Evolutionary conservation across 2,888 invertebrate species (phyloP), one percentile per base, ranked within the genome.

Genomic region (Pammene fasciana): DNA sequence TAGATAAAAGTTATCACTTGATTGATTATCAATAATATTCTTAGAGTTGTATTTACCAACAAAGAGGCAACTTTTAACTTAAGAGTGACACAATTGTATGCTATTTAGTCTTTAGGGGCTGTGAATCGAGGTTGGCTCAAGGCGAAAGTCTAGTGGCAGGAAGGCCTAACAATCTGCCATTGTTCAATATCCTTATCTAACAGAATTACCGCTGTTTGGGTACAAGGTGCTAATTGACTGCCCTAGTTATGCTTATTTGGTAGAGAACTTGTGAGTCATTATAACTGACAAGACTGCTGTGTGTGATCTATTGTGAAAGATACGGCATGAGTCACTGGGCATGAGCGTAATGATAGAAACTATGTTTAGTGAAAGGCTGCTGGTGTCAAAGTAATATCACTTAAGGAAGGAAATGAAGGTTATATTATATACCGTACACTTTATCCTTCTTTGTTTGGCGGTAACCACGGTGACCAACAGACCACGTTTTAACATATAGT

Each of bases 51-150:
- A 50, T 26, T n/a, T 5, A 18, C 50, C 9, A 48, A 9, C 8
- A 50, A 18, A 18, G 11, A 11, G 48, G 16, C 13, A 5, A 10
- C 7, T 54, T 34, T 54, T 34, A 3, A 5, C 34, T 3, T 54
- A 2, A 34, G 34, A 54, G 34, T 11, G 34, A 54, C 18, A 18
- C 26, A 18, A 26, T n/a, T 46, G 18, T 75, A 75, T 75, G 72
- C 62, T 78, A 75, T 71, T 75, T 88, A 87, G 87, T 88, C 82
- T 82, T 82, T 85, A 84, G 84, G 83, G 87, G 87, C 88, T 88
- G 87, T 88, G 88, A 68, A 52, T 36, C n/a, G 45, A 64, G 43
- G 64, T 52, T 26, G 41, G 43, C 13, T 43, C 46, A 67, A 60
- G 41, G 54, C 54, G 38, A 38, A 55, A 34, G 34, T 10, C 14